Conservation (phyloP, 2,113 vertebrate genomes). For the Calyptommatus sinebrachiatus region DNA sequence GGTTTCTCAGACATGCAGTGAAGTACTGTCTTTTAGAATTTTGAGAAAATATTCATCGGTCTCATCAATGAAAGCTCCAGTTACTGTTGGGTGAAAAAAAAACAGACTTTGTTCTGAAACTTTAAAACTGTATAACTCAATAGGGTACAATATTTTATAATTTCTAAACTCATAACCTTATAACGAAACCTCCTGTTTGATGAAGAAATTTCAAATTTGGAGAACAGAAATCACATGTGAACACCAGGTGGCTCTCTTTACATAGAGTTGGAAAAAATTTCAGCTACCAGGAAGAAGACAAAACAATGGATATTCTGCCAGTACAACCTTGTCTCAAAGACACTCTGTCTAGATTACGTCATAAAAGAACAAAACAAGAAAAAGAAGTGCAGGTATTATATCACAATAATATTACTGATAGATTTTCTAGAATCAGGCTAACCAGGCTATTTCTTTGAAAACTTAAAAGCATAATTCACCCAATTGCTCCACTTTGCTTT, state of each 20-base stretch:
- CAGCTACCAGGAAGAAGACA: background rate
- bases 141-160: background rate
- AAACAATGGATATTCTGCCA: background rate
- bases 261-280: background rate
- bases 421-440: no score
- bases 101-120: background rate
- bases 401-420: background rate
- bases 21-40: no score
- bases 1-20: no score
- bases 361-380: background rate
- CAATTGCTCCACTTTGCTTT: no score
- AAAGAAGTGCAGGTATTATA: background rate
- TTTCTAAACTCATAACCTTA: no score
- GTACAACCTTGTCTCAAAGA: background rate
- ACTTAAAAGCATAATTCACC: no score
- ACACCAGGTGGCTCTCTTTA: conserved; percentile 13
- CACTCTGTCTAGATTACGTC: background rate
- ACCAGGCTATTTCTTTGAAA: no score
- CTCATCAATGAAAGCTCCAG: background rate
- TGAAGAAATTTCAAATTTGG: background rate
- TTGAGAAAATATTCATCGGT: background rate
- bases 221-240: background rate
- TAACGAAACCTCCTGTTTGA: background rate
- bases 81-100: background rate
- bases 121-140: background rate